Evolutionary conservation across 2,797 vertebrate genomes (phyloP).

Genomic region (Vireo griseus): DNA sequence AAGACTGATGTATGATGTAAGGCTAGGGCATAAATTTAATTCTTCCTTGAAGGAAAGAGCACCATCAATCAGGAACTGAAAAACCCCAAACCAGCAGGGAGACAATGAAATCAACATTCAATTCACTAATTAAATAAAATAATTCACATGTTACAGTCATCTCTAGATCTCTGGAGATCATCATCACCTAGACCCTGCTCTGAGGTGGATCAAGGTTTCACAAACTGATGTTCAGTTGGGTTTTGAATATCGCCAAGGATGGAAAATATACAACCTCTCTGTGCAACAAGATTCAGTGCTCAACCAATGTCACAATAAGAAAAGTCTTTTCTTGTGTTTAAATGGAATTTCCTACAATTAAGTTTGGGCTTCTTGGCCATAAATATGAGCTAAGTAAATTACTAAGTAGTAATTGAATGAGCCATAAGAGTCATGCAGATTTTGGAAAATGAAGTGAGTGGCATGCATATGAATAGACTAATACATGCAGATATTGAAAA

Average conservation of each 20-base stretch:
- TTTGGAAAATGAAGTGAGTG: background rate
- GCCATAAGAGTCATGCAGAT: background rate
- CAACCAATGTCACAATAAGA: background rate
- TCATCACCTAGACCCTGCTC: background rate
- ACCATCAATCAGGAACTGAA: background rate
- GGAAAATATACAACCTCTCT: background rate
- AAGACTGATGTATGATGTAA: background rate
- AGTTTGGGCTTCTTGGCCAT: background rate
- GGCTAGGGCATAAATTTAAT: background rate
- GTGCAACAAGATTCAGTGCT: background rate
- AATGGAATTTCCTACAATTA: background rate
- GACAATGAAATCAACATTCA: background rate
- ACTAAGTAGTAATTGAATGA: background rate
- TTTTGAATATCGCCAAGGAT: background rate
- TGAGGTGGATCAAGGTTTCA: background rate
- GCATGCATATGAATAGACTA: background rate
- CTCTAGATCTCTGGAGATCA: background rate
- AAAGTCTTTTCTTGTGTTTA: background rate
- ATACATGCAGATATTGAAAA: background rate
- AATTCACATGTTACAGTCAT: background rate
- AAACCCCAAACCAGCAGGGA: background rate
- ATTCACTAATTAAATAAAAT: background rate
- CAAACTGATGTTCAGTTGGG: fast-evolving
- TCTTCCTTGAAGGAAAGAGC: background rate
- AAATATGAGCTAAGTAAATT: background rate